These are phyloP conservation scores for Microctenopoma stevenorrisi DNA, from an alignment of 2,797 vertebrate genomes.

Conservation along the genomic window DNA sequence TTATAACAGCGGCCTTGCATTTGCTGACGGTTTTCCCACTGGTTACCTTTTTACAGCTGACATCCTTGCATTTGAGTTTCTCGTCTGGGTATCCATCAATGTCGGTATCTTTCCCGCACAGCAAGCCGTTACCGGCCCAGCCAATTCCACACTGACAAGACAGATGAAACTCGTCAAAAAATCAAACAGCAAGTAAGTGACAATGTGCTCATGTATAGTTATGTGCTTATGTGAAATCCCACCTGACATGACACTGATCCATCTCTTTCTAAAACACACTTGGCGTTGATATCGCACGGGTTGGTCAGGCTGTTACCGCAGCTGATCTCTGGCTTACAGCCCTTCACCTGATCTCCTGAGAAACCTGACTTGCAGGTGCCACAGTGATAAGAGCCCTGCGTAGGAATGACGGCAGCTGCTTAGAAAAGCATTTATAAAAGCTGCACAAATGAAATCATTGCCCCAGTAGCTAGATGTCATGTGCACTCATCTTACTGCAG, in stretches of 20 bases:
- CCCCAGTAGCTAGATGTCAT: neutral
- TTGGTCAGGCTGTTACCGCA: conserved; percentile 91
- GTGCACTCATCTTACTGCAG: conserved; percentile 85
- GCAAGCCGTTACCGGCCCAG: conserved; percentile 97
- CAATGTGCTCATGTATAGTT: conserved; percentile 1
- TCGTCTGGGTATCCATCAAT: conserved; percentile 98
- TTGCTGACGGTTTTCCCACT: neutral
- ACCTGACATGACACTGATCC: conserved; percentile 92
- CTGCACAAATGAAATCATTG: neutral
- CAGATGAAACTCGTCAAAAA: conserved; percentile 45
- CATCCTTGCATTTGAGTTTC: conserved; percentile 90
- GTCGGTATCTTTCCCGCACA: conserved; percentile 96
- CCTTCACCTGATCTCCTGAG: conserved; percentile 90
- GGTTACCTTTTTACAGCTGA: conserved; percentile 91
- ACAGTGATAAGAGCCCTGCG: conserved; percentile 93
- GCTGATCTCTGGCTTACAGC: conserved; percentile 90
- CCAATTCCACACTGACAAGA: conserved; percentile 92
- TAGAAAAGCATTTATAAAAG: neutral
- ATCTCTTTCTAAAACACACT: conserved; percentile 87
- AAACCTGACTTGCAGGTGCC: conserved; percentile 93
- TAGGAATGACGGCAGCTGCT: conserved; percentile 11
- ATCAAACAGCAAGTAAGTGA: neutral
- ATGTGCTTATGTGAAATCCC: conserved; percentile 41
- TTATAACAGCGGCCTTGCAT: neutral
- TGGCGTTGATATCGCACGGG: conserved; percentile 92